Conservation (phyloP, 2,113 vertebrate genomes). For the Heterotilapia buettikoferi region DNA sequence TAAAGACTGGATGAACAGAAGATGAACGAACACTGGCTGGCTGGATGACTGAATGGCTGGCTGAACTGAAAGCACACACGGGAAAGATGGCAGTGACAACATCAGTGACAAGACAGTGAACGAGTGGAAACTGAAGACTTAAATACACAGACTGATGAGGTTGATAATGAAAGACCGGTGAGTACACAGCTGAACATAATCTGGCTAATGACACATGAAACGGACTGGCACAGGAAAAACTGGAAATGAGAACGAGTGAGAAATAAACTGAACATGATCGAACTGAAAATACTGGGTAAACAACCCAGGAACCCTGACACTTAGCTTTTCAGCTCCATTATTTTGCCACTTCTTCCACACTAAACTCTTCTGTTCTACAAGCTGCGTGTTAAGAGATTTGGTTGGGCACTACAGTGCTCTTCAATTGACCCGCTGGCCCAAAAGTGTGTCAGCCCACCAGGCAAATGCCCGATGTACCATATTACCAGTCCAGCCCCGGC, state of each 20-base stretch:
- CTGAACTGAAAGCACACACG: neutral
- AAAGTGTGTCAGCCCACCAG: neutral
- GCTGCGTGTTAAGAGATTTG: neutral
- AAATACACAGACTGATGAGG: neutral
- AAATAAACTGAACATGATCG: fast-evolving
- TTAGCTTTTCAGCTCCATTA: neutral
- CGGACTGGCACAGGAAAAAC: neutral
- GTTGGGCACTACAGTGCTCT: neutral
- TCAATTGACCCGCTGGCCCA: fast-evolving
- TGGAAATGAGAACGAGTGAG: neutral
- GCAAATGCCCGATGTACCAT: neutral
- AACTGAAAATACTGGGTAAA: neutral
- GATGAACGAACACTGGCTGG: neutral
- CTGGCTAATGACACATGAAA: neutral
- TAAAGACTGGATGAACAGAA: neutral
- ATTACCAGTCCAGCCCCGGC: neutral
- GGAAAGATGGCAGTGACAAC: neutral
- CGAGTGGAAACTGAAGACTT: neutral
- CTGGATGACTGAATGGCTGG: neutral
- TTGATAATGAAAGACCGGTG: neutral
- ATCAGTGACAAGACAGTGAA: neutral
- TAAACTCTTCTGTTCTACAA: neutral
- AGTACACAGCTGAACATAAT: neutral
- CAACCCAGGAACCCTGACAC: neutral
- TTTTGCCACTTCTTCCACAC: neutral